phyloP scores from a whole-genome alignment of 2,113 vertebrate species.

The Chiloscyllium plagiosum region DNA sequence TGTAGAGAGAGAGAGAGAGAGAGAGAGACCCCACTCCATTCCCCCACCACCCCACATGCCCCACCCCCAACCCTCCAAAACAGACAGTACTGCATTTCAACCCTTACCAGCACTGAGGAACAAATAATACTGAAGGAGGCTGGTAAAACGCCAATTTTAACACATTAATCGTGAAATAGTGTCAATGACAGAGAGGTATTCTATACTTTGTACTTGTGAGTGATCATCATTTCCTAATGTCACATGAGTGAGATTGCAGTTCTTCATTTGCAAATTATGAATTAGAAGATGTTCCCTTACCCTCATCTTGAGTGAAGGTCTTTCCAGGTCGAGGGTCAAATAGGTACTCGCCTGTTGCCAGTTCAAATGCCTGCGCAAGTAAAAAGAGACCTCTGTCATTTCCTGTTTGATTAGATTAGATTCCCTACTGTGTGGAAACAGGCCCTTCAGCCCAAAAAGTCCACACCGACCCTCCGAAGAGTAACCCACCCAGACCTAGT shows the following conservation, averaged over 20 bases:
- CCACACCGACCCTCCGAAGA: no score
- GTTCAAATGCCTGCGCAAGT: slow-evolving; percentile 68
- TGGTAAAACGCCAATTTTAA: background rate
- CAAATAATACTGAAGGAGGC: background rate
- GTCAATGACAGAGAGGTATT: background rate
- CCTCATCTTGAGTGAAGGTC: slow-evolving; percentile 68
- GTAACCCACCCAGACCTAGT: no score
- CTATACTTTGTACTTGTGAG: background rate
- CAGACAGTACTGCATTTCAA: background rate
- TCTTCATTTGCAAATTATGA: background rate
- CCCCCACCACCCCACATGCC: no score
- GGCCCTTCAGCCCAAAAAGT: no score
- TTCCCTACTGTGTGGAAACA: no score
- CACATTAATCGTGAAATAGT: background rate
- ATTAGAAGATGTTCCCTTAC: slow-evolving; percentile 48
- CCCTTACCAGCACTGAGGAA: background rate
- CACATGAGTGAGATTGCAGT: background rate
- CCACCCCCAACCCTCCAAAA: background rate
- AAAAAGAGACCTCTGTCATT: background rate
- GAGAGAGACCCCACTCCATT: background rate
- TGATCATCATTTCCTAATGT: background rate
- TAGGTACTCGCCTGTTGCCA: slow-evolving; percentile 66
- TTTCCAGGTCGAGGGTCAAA: slow-evolving; percentile 71
- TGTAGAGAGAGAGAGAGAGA: background rate
- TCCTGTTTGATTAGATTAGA: background rate